phyloP scores from a whole-genome alignment of 2,888 invertebrate species.

The Pristionchus maxplancki region DNA sequence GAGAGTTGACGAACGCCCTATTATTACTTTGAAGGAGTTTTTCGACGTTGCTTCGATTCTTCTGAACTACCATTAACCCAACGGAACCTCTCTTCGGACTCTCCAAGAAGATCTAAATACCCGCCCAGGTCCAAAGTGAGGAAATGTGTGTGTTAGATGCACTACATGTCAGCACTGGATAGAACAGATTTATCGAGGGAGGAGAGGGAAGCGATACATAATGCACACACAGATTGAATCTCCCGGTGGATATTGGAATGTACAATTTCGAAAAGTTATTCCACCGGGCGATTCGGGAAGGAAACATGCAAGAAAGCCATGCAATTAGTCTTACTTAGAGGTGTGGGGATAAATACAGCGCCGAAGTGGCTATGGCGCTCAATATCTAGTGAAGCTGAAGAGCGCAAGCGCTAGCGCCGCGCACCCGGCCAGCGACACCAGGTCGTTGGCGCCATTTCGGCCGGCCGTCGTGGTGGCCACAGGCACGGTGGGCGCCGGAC shows the following conservation, averaged over 20 bases:
- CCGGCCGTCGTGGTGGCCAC: background rate
- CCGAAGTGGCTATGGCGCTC: background rate
- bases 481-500: background rate
- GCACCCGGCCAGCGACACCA: slow-evolving; percentile 20
- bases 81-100: no score
- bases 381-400: slow-evolving; percentile 5
- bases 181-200: slow-evolving; percentile 37
- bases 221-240: background rate
- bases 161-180: background rate
- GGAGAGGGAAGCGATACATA: background rate
- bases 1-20: no score
- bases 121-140: background rate
- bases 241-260: background rate
- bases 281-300: slow-evolving; percentile 4
- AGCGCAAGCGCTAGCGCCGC: background rate
- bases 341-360: background rate
- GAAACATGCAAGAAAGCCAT: slow-evolving; percentile 8
- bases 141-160: background rate
- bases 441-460: background rate
- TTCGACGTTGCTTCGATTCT: no score
- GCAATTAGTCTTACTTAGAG: slow-evolving; percentile 1
- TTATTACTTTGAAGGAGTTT: no score
- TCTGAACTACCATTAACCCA: no score
- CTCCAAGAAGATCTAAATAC: background rate
- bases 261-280: background rate